These are phyloP conservation scores for Chrysodeixis includens DNA, from an alignment of 2,888 invertebrate species.

Conservation along the genomic window DNA sequence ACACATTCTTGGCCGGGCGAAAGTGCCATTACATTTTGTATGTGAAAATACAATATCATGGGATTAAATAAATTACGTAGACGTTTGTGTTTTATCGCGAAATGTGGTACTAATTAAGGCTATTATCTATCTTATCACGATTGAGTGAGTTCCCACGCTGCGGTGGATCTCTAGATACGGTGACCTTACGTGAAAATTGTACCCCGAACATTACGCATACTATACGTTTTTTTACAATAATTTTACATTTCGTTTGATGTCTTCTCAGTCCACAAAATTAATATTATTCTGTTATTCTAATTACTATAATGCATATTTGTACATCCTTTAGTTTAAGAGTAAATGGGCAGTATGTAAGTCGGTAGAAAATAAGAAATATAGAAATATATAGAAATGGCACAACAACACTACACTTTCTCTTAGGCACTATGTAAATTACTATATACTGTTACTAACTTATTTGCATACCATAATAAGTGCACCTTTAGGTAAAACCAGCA, in stretches of 20 bases:
- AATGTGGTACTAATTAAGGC: background rate
- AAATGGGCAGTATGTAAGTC: no score
- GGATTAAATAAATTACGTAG: constrained; percentile 54
- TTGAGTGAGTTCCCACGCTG: background rate
- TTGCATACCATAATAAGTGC: background rate
- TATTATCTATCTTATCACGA: constrained; percentile 4
- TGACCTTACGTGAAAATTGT: background rate
- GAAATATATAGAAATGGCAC: no score
- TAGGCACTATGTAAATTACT: background rate
- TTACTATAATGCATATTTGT: no score
- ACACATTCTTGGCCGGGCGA: constrained; percentile 74
- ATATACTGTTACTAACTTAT: background rate
- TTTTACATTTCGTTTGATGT: no score
- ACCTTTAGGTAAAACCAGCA: background rate
- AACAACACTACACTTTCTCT: background rate
- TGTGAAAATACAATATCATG: constrained; percentile 80
- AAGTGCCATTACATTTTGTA: constrained; percentile 79
- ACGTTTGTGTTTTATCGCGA: background rate
- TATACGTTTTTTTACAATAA: no score
- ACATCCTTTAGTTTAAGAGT: no score
- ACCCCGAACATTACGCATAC: background rate
- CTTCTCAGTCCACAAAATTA: no score
- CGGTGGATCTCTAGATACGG: background rate
- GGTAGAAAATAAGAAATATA: no score
- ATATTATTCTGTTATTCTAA: no score